Evolutionary conservation across 2,888 invertebrate genomes (phyloP), one percentile per base, ranked within the genome.

Genomic region (Frankliniella intonsa): DNA sequence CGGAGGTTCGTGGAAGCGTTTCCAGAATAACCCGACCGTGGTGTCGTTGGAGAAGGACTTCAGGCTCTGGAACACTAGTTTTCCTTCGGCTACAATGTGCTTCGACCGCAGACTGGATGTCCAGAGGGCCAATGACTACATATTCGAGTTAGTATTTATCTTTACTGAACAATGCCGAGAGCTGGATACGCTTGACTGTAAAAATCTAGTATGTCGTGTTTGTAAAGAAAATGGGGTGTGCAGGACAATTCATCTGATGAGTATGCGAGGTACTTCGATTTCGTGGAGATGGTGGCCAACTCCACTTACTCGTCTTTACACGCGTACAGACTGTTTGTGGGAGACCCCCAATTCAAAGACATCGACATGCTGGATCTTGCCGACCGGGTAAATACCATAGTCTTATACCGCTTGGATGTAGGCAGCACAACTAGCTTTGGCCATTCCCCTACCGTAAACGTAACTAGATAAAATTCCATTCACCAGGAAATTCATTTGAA

Each of bases 11-110:
- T 89, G 90, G 88, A 89, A 88, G 84, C 86, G 92, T 3, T 92
- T 90, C 87, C 88, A 88, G 80, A 91, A 91, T 80, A 92, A 89
- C 85, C 92, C 92, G 0, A 92, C 92, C 0, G 92, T 92, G 9
- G 91, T 92, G 12, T 91, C 92, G 0, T 86, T 92, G 83, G 90
- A 92, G 85, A 92, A 92, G 84, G 91, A 92, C 87, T 92, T 89
- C 86, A 86, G 92, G 80, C 90, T 90, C 69, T 92, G 92, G 92
- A 87, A 88, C 81, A 91, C 90, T 86, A 89, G 89, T 19, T 88
- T 92, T 84, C 91, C 92, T 0, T 91, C 90, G 0, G 87, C 90
- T 7, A 92, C 92, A 0, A 89, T 89, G 69, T 92, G 92, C 85
- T 88, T 89, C 83, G 84, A 87, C 84, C 80, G 84, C 19, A 81